phyloP scores from a whole-genome alignment of 2,113 vertebrate genomes.

The Erythrolamprus reginae region DNA sequence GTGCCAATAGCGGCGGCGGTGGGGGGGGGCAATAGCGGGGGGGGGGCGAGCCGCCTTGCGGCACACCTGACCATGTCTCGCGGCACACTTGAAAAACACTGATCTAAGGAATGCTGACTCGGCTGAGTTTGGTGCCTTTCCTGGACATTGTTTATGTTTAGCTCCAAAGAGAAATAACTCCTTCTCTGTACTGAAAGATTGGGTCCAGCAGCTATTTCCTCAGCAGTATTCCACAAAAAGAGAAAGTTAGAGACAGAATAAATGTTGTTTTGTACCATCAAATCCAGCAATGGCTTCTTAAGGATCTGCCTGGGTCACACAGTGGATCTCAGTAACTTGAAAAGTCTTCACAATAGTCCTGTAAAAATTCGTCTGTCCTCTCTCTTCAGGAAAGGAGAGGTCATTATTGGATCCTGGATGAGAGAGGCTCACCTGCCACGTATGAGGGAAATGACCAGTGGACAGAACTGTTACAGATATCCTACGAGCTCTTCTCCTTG shows the following conservation, averaged over 20 bases:
- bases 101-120: too few relatives aligned
- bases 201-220: too few relatives aligned
- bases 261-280: not conserved
- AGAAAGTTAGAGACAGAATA: not conserved
- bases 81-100: too few relatives aligned
- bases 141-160: too few relatives aligned
- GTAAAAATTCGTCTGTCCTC: not conserved
- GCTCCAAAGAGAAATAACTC: too few relatives aligned
- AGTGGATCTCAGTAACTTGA: not conserved
- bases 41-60: too few relatives aligned
- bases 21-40: too few relatives aligned
- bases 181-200: too few relatives aligned
- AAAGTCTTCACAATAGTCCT: not conserved
- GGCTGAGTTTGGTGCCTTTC: too few relatives aligned
- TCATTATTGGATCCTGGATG: not conserved
- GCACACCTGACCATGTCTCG: too few relatives aligned
- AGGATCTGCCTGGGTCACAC: not conserved
- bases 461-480: not conserved
- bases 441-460: too few relatives aligned
- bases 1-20: too few relatives aligned
- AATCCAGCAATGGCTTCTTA: not conserved
- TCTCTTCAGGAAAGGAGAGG: not conserved
- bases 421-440: not conserved
- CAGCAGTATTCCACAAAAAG: not conserved
- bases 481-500: not conserved